phyloP scores from a whole-genome alignment of 2,113 vertebrate genomes.

The Onychostruthus taczanowskii region DNA sequence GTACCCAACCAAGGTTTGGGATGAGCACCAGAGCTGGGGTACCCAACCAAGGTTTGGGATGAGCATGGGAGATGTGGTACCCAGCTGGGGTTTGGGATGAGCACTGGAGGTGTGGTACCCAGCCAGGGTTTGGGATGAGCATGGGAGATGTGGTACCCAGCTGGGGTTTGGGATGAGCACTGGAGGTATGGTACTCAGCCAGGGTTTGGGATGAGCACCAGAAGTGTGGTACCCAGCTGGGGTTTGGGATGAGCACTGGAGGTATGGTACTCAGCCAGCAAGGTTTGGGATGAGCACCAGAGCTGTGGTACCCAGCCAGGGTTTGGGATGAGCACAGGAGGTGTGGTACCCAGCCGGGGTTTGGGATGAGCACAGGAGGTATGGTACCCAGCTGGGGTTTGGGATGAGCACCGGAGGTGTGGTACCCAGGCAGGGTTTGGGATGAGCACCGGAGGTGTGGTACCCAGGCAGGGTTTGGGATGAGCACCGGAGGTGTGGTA shows the following conservation, averaged over 20 bases:
- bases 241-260: rapidly evolving
- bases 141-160: rapidly evolving
- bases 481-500: too few species aligned
- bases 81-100: rapidly evolving
- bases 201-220: rapidly evolving
- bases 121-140: rapidly evolving
- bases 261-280: rapidly evolving
- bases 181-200: rapidly evolving
- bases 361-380: too few species aligned
- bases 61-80: rapidly evolving
- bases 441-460: too few species aligned
- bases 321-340: too few species aligned
- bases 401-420: too few species aligned
- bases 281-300: not conserved
- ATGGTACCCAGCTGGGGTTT: too few species aligned
- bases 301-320: too few species aligned
- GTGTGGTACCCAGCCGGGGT: too few species aligned
- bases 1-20: rapidly evolving
- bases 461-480: too few species aligned
- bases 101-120: not conserved
- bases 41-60: rapidly evolving
- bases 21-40: rapidly evolving
- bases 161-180: rapidly evolving
- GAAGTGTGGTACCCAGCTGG: rapidly evolving
- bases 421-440: too few species aligned